These are phyloP conservation scores for Trypoxylus dichotomus DNA, from an alignment of 1,140 invertebrate genomes.

Conservation along the genomic window DNA sequence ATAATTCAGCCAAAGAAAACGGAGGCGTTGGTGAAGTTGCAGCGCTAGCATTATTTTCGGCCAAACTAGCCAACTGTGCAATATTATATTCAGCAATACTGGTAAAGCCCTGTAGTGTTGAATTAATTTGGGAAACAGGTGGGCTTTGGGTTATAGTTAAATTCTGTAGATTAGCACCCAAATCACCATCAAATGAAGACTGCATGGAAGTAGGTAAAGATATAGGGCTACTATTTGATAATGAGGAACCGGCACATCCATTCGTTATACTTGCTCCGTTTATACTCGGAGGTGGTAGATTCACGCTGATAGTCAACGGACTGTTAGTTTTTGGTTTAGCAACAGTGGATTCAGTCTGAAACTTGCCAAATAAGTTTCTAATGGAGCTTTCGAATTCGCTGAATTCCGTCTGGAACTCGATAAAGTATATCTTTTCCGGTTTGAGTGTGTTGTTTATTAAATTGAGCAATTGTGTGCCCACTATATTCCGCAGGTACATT, in stretches of 20 bases:
- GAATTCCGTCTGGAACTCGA: slow-evolving; percentile 82
- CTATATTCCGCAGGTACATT: slow-evolving; percentile 75
- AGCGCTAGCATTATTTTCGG: slow-evolving; percentile 65
- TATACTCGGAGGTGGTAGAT: slow-evolving; percentile 40
- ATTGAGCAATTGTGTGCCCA: slow-evolving; percentile 72
- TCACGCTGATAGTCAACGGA: slow-evolving; percentile 25
- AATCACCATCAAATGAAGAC: slow-evolving; percentile 74
- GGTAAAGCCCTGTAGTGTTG: slow-evolving; percentile 56
- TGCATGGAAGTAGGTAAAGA: slow-evolving; percentile 70
- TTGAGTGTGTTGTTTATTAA: slow-evolving; percentile 80
- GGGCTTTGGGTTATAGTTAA: slow-evolving; percentile 55
- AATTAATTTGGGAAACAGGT: slow-evolving; percentile 49
- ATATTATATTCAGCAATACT: slow-evolving; percentile 84
- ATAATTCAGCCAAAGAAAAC: slow-evolving; percentile 73
- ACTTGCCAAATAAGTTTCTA: slow-evolving; percentile 33
- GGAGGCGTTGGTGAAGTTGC: slow-evolving; percentile 63
- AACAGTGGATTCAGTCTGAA: slow-evolving; percentile 32
- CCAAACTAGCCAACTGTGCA: slow-evolving; percentile 76
- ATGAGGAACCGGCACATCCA: slow-evolving; percentile 57
- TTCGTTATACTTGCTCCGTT: slow-evolving; percentile 37
- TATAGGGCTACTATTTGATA: slow-evolving; percentile 65
- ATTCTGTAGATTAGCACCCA: slow-evolving; percentile 51
- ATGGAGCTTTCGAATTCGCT: slow-evolving; percentile 71
- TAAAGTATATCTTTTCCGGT: slow-evolving; percentile 69
- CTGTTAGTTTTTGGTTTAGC: slow-evolving; percentile 10